Base-by-base conservation (phyloP, 1,140 invertebrate species). In the Laodelphax striatellus region DNA sequence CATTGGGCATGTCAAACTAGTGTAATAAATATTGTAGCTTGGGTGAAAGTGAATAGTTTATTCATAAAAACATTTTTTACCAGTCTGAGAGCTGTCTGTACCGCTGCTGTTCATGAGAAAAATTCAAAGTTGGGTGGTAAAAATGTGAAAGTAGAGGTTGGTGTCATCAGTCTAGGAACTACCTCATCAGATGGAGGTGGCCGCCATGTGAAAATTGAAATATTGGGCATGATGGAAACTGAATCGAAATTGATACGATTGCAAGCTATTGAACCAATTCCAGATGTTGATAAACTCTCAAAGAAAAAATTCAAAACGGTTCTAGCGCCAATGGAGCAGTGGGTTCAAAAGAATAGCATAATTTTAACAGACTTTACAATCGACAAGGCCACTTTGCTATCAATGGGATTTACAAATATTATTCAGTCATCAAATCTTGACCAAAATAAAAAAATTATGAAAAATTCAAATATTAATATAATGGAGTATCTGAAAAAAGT, bases 1-100 rank as follows among this genome's bases (percentile, higher is more conserved):
- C 90, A 94, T 70, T 94, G 90, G 90, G 80, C 86, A 0, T 92
- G 89, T 68, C 90, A 93, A 67, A 92, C 90, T 0, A 88, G 87
- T 60, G 84, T 92, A 13, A 83, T 87, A 66, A 94, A 92, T 69
- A 88, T 93, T 14, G 80, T 90, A 0, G 86, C 88, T 50, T 93
- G 90, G 90, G 82, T 92, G 0, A 92, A 92, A 76, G 88, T 86
- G 0, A 81, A 86, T 55, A 86, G 85, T 67, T 70, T 84, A 10
- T 88, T 86, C 66, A 78, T 88, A 0, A 87, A 88, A 70, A 84
- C 83, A 11, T 81, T 92, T 60, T 90, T 86, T 63, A 88, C 87
- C 0, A 84, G 85, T 79, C 71, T 92, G 41, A 75, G 90, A 52
- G 84, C 85, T 13, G 72, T 87, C 53, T 91, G 89, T 65, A 89